A percentile compares a stretch with the other conserved stretches of the same genome.
These are phyloP conservation scores for Anguilla megastoma DNA, from an alignment of 2,797 vertebrate genomes.

Conservation along the genomic window DNA sequence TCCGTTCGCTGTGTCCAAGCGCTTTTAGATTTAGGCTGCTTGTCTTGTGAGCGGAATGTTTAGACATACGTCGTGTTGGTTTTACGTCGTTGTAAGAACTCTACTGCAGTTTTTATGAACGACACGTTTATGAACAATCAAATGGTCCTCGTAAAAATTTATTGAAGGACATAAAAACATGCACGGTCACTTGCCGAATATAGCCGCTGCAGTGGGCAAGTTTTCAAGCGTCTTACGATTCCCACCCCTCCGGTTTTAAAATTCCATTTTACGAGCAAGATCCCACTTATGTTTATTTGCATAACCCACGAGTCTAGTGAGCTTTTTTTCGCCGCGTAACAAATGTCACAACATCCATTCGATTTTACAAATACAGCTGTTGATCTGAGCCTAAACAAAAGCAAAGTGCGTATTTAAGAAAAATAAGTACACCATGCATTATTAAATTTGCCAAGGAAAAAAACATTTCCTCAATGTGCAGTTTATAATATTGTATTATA, in stretches of 20 bases:
- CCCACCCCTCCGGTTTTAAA: conserved; percentile 30
- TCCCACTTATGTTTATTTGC: conserved; percentile 17
- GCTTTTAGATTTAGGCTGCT: not conserved
- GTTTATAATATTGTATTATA: conserved; percentile 49
- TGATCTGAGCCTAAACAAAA: not conserved
- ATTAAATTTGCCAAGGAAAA: not conserved
- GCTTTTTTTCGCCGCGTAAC: not conserved
- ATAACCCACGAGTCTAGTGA: not conserved
- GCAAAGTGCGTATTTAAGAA: not conserved
- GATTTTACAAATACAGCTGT: not conserved
- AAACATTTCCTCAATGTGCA: not conserved
- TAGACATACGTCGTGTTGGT: conserved; percentile 21
- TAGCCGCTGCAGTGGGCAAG: conserved; percentile 56
- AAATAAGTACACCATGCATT: not conserved
- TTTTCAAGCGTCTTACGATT: conserved; percentile 43
- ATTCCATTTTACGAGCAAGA: conserved; percentile 20
- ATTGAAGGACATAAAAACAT: conserved; percentile 82
- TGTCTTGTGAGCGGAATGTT: not conserved
- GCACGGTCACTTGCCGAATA: conserved; percentile 66
- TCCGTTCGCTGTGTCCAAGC: not conserved
- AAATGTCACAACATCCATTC: conserved; percentile 4
- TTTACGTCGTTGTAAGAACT: conserved; percentile 37
- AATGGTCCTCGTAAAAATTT: conserved; percentile 96
- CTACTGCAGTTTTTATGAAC: conserved; percentile 83
- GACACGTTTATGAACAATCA: conserved; percentile 99